Conservation (phyloP, 2,888 invertebrate genomes). For the Piscicola geometra region DNA sequence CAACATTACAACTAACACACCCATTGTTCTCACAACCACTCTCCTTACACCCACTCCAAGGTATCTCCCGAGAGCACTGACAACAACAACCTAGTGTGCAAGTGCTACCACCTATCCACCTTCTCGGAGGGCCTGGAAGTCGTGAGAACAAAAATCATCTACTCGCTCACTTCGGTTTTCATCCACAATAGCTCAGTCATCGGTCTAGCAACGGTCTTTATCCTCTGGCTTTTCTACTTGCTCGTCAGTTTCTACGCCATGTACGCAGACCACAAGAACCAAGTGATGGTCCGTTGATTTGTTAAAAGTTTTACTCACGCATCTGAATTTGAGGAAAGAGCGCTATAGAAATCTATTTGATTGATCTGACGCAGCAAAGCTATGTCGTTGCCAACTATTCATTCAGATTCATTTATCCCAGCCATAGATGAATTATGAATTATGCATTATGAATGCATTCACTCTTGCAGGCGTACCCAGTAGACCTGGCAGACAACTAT, state of each 20-base stretch:
- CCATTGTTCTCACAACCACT: too few species aligned
- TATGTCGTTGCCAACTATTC: too few species aligned
- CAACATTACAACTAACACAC: too few species aligned
- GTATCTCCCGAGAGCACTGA: slow-evolving; percentile 17
- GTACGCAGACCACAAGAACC: slow-evolving; percentile 7
- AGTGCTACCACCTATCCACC: slow-evolving; percentile 24
- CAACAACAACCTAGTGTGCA: neutral
- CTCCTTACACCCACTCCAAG: neutral
- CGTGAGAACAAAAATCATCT: neutral
- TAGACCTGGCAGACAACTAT: slow-evolving; percentile 30
- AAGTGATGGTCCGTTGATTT: neutral
- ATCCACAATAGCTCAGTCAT: neutral
- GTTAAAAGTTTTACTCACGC: too few species aligned
- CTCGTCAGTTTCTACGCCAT: slow-evolving; percentile 17
- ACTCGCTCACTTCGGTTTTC: neutral
- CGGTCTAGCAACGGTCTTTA: neutral
- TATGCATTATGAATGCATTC: too few species aligned
- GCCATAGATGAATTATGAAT: too few species aligned
- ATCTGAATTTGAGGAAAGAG: too few species aligned
- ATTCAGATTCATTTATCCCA: too few species aligned
- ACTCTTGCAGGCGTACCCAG: slow-evolving; percentile 22
- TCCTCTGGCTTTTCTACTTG: slow-evolving; percentile 24
- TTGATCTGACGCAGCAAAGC: too few species aligned
- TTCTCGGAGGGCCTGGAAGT: neutral
- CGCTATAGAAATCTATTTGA: too few species aligned